A percentile compares a stretch with the other conserved stretches of the same genome.
Conservation (phyloP, 2,797 vertebrate species). For the Hippopotamyrus pictus region DNA sequence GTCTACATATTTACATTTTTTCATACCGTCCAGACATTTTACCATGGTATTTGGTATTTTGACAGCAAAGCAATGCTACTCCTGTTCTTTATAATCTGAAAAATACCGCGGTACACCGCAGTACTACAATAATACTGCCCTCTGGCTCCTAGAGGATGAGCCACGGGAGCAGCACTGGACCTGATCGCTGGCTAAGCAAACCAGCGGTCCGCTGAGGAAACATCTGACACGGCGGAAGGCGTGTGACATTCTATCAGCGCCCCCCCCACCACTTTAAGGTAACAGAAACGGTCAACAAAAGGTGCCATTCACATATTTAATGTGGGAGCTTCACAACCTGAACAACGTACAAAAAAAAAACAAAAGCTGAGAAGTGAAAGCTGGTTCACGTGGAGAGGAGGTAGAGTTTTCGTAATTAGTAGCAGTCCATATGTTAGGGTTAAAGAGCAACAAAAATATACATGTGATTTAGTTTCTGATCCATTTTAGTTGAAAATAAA, state of each 20-base stretch:
- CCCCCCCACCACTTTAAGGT: neutral
- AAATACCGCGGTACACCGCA: neutral
- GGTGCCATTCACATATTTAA: conserved; percentile 53
- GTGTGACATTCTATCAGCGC: neutral
- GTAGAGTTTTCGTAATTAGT: conserved; percentile 62
- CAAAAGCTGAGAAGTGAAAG: conserved; percentile 57
- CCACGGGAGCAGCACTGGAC: neutral
- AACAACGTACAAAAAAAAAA: conserved; percentile 58
- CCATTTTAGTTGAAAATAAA: conserved; percentile 66
- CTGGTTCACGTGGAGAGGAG: conserved; percentile 59
- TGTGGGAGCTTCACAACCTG: conserved; percentile 63
- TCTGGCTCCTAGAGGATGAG: neutral
- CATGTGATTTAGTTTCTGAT: conserved; percentile 43
- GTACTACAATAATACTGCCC: neutral
- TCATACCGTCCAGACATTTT: neutral
- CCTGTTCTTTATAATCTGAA: neutral
- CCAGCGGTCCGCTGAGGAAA: neutral
- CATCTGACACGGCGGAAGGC: neutral
- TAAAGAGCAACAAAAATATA: conserved; percentile 35
- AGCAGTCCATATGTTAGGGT: conserved; percentile 60
- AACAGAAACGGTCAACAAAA: neutral
- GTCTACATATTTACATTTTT: neutral
- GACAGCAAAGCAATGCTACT: neutral
- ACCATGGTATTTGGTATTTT: neutral
- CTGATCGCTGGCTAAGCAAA: neutral